These are phyloP conservation scores for Muntiacus reevesi DNA, from an alignment of 2,113 vertebrate species.

Conservation along the genomic window DNA sequence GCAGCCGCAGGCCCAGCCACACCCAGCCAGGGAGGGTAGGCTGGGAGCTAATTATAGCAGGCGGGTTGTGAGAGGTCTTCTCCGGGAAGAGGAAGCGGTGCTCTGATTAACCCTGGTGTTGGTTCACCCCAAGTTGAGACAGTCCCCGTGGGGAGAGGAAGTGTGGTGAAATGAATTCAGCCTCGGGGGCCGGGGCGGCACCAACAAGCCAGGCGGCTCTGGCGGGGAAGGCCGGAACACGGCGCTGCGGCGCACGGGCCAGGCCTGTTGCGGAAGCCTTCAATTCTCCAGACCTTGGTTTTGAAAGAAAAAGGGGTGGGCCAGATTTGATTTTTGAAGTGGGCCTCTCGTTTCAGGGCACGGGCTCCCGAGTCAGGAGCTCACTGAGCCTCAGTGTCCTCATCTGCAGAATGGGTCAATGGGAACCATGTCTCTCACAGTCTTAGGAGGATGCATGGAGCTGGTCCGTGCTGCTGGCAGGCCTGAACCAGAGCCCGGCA, in stretches of 20 bases:
- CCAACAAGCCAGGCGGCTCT: not conserved
- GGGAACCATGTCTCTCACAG: accelerated
- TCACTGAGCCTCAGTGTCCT: not conserved
- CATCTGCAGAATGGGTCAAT: not conserved
- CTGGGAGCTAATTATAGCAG: conserved; percentile 39
- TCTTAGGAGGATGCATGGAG: not conserved
- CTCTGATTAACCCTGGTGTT: conserved; percentile 1
- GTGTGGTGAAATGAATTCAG: not conserved
- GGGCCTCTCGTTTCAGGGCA: accelerated
- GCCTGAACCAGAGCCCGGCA: not conserved
- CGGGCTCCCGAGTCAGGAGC: not conserved
- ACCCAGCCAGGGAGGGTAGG: not conserved
- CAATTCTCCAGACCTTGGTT: not conserved
- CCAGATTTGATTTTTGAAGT: not conserved
- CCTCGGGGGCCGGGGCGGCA: not conserved
- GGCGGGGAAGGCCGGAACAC: not conserved
- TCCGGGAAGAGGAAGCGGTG: conserved; percentile 31
- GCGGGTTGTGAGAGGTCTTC: not conserved
- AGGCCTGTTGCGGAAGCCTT: not conserved
- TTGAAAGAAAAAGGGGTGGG: not conserved
- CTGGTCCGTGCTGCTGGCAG: not conserved
- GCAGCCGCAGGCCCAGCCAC: not conserved
- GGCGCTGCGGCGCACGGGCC: not conserved
- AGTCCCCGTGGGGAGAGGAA: not conserved
- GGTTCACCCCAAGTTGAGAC: not conserved